Conservation (phyloP, 2,888 invertebrate species). For the Tetheella fluctuosa region DNA sequence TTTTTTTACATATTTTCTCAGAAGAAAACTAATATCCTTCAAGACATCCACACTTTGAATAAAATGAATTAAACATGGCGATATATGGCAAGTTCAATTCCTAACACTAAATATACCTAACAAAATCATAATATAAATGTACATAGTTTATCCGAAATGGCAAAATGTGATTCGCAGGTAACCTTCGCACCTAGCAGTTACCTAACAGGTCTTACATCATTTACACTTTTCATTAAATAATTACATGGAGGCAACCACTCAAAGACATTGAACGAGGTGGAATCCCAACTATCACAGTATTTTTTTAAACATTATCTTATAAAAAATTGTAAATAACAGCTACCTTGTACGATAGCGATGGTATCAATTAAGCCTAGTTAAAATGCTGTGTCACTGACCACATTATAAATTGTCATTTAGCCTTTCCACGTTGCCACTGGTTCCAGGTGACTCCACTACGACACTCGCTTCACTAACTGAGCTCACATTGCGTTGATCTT, state of each 20-base stretch:
- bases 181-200: constrained; percentile 27
- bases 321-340: constrained; percentile 9
- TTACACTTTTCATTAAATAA: constrained; percentile 22
- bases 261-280: constrained; percentile 21
- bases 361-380: constrained; percentile 16
- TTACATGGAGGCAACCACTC: constrained; percentile 23
- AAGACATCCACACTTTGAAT: constrained; percentile 20
- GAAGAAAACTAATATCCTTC: constrained; percentile 18
- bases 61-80: constrained; percentile 76
- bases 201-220: constrained; percentile 24
- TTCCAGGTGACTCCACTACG: constrained; percentile 66
- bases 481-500: constrained; percentile 37
- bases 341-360: constrained; percentile 21
- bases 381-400: constrained; percentile 23
- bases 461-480: constrained; percentile 66
- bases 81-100: constrained; percentile 80
- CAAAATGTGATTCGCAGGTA: constrained; percentile 29
- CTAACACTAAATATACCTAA: constrained; percentile 36
- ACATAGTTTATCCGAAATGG: constrained; percentile 41
- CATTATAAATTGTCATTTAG: constrained; percentile 49
- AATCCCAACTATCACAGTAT: constrained; percentile 61
- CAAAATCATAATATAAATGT: constrained; percentile 11
- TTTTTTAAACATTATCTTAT: constrained; percentile 28
- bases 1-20: constrained; percentile 19
- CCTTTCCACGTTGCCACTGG: constrained; percentile 73